phyloP scores from a whole-genome alignment of 2,113 vertebrate genomes.

The Donacobius atricapilla region DNA sequence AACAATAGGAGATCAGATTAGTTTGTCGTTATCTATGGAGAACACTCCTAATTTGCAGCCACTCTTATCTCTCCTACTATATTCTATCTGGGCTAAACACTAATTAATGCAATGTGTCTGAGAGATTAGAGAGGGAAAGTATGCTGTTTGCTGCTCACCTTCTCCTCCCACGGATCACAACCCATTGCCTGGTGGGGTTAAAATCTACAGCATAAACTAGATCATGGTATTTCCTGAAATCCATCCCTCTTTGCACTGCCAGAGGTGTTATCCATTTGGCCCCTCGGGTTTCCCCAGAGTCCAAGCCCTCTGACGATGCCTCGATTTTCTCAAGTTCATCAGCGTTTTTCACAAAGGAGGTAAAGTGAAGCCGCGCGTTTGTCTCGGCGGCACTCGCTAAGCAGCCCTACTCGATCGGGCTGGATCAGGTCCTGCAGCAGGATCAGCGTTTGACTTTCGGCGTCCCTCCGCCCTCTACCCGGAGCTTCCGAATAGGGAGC shows the following conservation, averaged over 20 bases:
- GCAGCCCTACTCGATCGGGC: neutral
- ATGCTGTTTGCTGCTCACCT: neutral
- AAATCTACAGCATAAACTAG: neutral
- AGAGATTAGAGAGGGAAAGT: neutral
- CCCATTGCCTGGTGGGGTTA: neutral
- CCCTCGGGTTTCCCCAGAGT: neutral
- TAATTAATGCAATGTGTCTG: conserved; percentile 19
- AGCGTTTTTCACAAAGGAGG: no score
- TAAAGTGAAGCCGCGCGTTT: accelerated
- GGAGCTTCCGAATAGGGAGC: neutral
- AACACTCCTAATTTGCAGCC: neutral
- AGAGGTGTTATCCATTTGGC: neutral
- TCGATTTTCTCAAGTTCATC: neutral
- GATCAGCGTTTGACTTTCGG: neutral
- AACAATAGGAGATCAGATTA: neutral
- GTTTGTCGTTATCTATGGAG: neutral
- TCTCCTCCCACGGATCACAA: neutral
- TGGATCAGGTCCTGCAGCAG: neutral
- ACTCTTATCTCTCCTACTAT: neutral
- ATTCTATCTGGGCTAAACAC: neutral
- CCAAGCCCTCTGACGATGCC: neutral
- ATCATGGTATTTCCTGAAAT: neutral
- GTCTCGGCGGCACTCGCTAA: neutral
- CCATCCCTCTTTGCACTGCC: neutral
- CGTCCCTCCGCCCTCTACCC: neutral